Evolutionary conservation across 2,113 vertebrate species (phyloP).

Genomic region (Mesitornis unicolor): DNA sequence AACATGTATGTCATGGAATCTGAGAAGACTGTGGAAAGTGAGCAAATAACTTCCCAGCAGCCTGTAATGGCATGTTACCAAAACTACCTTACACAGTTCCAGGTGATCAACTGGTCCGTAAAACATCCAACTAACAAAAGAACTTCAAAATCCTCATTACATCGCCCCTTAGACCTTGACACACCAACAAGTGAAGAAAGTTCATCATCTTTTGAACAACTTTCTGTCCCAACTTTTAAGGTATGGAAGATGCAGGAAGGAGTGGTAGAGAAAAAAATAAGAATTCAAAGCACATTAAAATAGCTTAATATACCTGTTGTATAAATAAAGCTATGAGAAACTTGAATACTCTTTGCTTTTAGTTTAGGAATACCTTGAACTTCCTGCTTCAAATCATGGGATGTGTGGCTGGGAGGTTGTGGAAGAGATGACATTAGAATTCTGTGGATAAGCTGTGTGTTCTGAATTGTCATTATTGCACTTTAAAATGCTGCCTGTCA

Average conservation of each 20-base stretch:
- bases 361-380: not conserved
- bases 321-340: not conserved
- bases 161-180: conserved; percentile 94
- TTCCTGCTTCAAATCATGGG: not conserved
- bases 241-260: conserved; percentile 54
- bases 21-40: conserved; percentile 82
- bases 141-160: conserved; percentile 94
- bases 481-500: not conserved
- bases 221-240: conserved; percentile 93
- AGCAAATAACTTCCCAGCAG: conserved; percentile 86
- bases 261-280: not conserved
- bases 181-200: conserved; percentile 95
- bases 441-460: not conserved
- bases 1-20: conserved; percentile 80
- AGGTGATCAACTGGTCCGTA: conserved; percentile 93
- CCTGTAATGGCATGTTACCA: conserved; percentile 94
- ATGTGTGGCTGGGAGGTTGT: not conserved
- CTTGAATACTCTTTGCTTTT: not conserved
- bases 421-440: not conserved
- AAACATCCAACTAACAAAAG: conserved; percentile 96
- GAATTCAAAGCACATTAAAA: not conserved
- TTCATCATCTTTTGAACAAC: conserved; percentile 88
- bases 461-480: not conserved
- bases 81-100: conserved; percentile 91
- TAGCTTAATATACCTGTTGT: not conserved